Base-by-base conservation (phyloP, 2,888 invertebrate species). In the Phragmatobia fuliginosa region DNA sequence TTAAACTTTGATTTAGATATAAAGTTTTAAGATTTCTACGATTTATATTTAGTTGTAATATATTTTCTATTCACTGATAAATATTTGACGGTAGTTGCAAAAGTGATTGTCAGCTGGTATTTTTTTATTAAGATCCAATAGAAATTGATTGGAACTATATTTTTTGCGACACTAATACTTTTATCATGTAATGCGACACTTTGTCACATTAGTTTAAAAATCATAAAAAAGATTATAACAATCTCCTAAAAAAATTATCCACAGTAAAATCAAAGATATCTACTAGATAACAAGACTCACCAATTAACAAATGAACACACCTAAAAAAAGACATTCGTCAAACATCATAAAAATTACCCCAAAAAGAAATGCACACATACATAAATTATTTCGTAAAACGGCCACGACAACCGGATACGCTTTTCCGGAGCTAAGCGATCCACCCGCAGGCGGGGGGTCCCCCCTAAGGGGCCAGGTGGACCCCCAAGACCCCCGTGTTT, bases 331-430 rank as follows among this genome's bases (percentile, higher is more conserved):
- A 21, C 52, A 52, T 52, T 60, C 38, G 66, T 49, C 67, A 60
- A 60, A 61, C n/a, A 63, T 45, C 32, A 70, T 60, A 66, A 75
- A 83, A 78, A 73, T 75, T 67, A 75, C 68, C 28, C 28, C 41
- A 52, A 65, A 41, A 66, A 68, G 25, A 81, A 78, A 73, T 80
- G 70, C 77, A 81, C 74, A 74, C 72, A 71, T 72, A 79, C 70
- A 82, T 80, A 82, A 80, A 80, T 83, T 83, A 79, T 73, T 68
- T 65, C 69, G 72, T 77, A 76, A 64, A 64, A 69, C 71, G 73
- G 72, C 84, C 83, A 84, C 87, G 85, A 87, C 84, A 77, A 81
- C 85, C 87, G 90, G 88, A 88, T 86, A 83, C 87, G 79, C 83
- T 85, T 87, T 81, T 77, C 84, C 83, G 79, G 83, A 81, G 79